These are phyloP conservation scores for Rhabdomys dilectus DNA, from an alignment of 2,113 vertebrate genomes.

Conservation along the genomic window DNA sequence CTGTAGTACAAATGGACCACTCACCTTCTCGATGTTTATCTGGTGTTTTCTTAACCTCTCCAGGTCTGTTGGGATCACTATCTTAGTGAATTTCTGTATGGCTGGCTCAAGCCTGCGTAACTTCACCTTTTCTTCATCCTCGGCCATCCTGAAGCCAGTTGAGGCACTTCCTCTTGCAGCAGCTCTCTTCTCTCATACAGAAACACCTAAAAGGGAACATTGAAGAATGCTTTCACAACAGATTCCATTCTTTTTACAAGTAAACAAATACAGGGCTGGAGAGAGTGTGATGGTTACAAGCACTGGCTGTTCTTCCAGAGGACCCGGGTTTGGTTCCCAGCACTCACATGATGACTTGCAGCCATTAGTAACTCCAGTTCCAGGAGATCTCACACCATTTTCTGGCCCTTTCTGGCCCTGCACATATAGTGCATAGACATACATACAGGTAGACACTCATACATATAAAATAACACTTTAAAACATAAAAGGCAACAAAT, in stretches of 20 bases:
- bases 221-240: conserved; percentile 52
- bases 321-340: background rate
- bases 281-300: background rate
- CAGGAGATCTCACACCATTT: background rate
- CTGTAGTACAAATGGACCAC: conserved; percentile 34
- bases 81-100: conserved; percentile 97
- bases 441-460: background rate
- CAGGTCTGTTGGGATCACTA: conserved; percentile 97
- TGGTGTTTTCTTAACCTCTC: conserved; percentile 97
- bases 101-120: conserved; percentile 95
- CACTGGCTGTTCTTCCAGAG: background rate
- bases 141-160: conserved; percentile 90
- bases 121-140: conserved; percentile 93
- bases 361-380: too few species aligned
- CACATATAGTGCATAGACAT: background rate
- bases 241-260: conserved; percentile 50
- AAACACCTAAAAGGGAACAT: conserved; percentile 78
- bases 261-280: background rate
- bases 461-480: background rate
- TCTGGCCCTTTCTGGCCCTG: background rate
- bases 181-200: conserved; percentile 70
- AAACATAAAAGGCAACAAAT: background rate
- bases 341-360: background rate
- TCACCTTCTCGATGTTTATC: conserved; percentile 98
- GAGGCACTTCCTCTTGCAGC: conserved; percentile 52